Conservation (phyloP, 2,113 vertebrate genomes). For the Hippocampus abdominalis region DNA sequence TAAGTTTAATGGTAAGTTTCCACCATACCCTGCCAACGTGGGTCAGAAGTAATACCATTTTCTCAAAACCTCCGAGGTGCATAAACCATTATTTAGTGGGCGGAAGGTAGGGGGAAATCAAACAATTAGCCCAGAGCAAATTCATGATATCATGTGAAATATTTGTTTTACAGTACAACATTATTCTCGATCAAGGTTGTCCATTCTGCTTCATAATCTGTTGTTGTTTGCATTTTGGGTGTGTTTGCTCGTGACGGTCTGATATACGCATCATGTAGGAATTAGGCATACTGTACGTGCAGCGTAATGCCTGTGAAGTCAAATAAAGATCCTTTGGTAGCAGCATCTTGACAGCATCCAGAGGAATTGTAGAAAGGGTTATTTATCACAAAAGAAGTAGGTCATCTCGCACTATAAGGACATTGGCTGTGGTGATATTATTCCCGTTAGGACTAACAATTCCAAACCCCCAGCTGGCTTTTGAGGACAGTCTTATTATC, state of each 20-base stretch:
- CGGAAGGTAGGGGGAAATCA: too few relatives aligned
- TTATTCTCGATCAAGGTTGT: too few relatives aligned
- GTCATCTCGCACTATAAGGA: constrained; percentile 12
- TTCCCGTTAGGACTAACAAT: constrained; percentile 46
- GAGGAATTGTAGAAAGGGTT: background rate
- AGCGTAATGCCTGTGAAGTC: background rate
- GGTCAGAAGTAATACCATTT: too few relatives aligned
- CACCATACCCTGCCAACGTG: too few relatives aligned
- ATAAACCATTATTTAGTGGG: too few relatives aligned
- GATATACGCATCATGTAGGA: too few relatives aligned
- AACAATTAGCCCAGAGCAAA: too few relatives aligned
- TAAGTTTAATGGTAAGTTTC: too few relatives aligned
- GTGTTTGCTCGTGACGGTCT: background rate
- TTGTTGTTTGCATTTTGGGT: background rate
- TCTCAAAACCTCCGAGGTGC: too few relatives aligned
- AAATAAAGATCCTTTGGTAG: constrained; percentile 5
- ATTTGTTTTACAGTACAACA: too few relatives aligned
- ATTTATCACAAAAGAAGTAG: constrained; percentile 23
- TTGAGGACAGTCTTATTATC: constrained; percentile 34
- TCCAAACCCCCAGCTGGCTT: constrained; percentile 44
- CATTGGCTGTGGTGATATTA: constrained; percentile 30
- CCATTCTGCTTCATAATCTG: too few relatives aligned
- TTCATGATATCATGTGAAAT: too few relatives aligned
- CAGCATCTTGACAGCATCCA: background rate
- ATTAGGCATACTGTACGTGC: background rate